Evolutionary conservation across 1,140 invertebrate genomes (phyloP).

Genomic region (Zaprionus vittiger): DNA sequence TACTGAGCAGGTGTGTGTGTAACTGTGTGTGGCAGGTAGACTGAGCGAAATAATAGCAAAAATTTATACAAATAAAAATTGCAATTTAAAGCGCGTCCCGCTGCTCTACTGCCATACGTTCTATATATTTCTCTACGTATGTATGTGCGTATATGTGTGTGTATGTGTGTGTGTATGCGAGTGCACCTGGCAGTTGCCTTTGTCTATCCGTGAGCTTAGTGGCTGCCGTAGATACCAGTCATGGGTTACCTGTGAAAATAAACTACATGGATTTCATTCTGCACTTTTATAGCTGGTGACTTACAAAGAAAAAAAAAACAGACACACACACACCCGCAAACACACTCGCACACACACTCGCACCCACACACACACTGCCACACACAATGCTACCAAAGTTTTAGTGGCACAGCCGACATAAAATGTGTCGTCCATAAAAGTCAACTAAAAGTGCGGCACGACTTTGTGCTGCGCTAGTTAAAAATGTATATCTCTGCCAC

Average conservation of each 20-base stretch:
- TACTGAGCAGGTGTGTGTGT: slow-evolving; percentile 6
- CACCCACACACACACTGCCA: neutral
- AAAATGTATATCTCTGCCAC: neutral
- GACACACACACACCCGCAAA: neutral
- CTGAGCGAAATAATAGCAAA: slow-evolving; percentile 75
- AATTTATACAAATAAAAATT: slow-evolving; percentile 81
- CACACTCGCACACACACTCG: neutral
- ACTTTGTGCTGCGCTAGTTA: neutral
- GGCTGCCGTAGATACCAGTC: slow-evolving; percentile 48
- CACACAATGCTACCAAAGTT: slow-evolving; percentile 12
- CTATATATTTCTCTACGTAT: slow-evolving; percentile 24
- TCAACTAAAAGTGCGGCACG: neutral
- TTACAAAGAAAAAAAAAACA: neutral
- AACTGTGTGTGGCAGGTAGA: slow-evolving; percentile 30
- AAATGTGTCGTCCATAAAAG: slow-evolving; percentile 45
- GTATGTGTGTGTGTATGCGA: neutral
- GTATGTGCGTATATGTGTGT: slow-evolving; percentile 20
- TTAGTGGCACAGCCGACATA: slow-evolving; percentile 22
- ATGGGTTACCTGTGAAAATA: slow-evolving; percentile 64
- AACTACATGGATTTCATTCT: slow-evolving; percentile 76
- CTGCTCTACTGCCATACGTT: neutral
- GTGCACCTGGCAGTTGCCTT: slow-evolving; percentile 38
- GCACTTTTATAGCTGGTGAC: slow-evolving; percentile 60
- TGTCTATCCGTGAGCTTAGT: slow-evolving; percentile 67
- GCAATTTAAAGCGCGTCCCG: slow-evolving; percentile 65